Evolutionary conservation across 2,888 invertebrate genomes (phyloP).

Genomic region (Oegoconia quadripuncta): DNA sequence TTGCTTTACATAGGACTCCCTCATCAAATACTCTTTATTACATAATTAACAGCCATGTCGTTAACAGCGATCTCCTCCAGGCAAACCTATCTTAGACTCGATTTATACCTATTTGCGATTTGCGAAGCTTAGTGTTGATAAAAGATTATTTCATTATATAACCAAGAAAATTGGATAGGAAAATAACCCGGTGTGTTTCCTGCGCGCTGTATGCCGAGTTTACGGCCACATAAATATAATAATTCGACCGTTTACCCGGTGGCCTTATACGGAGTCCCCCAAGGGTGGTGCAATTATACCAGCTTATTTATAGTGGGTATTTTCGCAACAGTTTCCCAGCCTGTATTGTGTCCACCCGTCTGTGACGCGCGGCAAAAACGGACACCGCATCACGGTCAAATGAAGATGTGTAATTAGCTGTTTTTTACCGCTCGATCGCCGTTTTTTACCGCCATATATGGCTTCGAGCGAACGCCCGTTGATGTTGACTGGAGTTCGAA

Average conservation of each 20-base stretch:
- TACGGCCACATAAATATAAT: slow-evolving; percentile 1
- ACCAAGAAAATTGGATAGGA: no score
- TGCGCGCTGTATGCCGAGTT: neutral
- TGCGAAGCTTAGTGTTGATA: no score
- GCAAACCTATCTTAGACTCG: no score
- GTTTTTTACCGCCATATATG: slow-evolving; percentile 56
- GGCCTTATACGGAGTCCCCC: slow-evolving; percentile 6
- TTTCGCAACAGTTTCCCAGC: slow-evolving; percentile 62
- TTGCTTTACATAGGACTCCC: no score
- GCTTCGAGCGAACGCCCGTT: slow-evolving; percentile 56
- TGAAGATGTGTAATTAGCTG: slow-evolving; percentile 73
- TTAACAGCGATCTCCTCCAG: no score
- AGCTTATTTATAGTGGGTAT: slow-evolving; percentile 27
- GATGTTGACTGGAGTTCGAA: slow-evolving; percentile 55
- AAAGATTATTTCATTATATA: no score
- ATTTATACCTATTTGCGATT: no score
- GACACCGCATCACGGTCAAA: slow-evolving; percentile 68
- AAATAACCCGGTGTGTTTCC: no score
- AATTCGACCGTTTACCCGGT: slow-evolving; percentile 5
- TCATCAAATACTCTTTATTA: no score
- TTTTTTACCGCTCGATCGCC: slow-evolving; percentile 57
- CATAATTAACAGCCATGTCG: no score
- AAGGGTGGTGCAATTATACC: slow-evolving; percentile 30
- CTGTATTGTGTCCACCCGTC: slow-evolving; percentile 33
- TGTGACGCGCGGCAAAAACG: slow-evolving; percentile 60